These are phyloP conservation scores for Leucophora obtusa DNA, from an alignment of 2,888 invertebrate species.

Conservation along the genomic window DNA sequence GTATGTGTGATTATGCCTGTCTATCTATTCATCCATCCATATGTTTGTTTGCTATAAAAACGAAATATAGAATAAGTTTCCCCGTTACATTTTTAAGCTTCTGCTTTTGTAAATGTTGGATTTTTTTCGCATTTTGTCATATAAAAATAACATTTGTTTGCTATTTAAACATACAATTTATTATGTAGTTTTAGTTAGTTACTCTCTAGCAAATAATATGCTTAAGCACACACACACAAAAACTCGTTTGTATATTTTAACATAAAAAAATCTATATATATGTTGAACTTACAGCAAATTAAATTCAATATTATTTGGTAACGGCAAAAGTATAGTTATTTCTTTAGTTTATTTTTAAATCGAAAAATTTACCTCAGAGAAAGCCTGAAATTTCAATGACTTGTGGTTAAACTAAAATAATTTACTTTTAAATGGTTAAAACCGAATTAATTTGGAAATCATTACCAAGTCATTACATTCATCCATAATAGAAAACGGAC, in stretches of 20 bases:
- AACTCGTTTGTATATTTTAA: not conserved
- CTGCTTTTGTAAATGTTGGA: not conserved
- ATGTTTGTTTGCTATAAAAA: slow-evolving; percentile 5
- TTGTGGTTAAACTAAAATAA: too few species aligned
- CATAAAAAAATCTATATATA: not conserved
- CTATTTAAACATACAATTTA: slow-evolving; percentile 38
- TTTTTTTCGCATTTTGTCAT: not conserved
- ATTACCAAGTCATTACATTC: too few species aligned
- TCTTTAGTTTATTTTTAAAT: too few species aligned
- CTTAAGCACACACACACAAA: not conserved
- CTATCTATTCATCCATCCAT: not conserved
- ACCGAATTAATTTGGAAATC: too few species aligned
- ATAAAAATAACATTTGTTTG: slow-evolving; percentile 29
- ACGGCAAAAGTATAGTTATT: not conserved
- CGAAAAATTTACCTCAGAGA: too few species aligned
- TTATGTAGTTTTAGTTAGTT: slow-evolving; percentile 9
- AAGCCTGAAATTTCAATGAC: too few species aligned
- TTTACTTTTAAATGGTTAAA: too few species aligned
- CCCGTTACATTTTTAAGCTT: not conserved
- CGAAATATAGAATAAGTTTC: not conserved
- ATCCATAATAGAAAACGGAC: too few species aligned
- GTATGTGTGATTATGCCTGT: too few species aligned
- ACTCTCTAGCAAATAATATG: not conserved
- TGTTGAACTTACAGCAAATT: not conserved
- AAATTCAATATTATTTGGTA: not conserved